Evolutionary conservation across 2,888 invertebrate genomes (phyloP), one percentile per base, ranked within the genome.

Genomic region (Ypsolopha scabrella): DNA sequence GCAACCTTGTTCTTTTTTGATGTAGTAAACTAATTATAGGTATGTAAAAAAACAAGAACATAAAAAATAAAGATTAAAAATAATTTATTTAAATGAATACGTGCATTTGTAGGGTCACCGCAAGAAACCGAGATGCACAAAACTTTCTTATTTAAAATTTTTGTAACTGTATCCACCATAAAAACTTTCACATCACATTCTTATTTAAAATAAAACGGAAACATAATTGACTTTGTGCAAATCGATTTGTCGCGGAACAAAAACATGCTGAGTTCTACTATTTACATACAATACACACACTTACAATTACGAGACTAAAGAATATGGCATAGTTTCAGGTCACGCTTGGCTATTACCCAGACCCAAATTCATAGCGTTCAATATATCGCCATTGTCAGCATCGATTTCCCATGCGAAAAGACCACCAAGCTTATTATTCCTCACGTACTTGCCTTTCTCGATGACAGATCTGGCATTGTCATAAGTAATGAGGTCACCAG

Each of bases 341-440:
- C 48, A 58, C 52, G 52, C 53, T 60, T 70, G 60, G 64, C 64
- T 75, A 55, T 86, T 86, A 0, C 86, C 86, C 4, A 86, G 67
- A 10, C 82, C 86, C 68, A 80, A 73, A 55, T 86, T 86, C 86
- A 86, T 86, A 6, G 82, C 82, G 56, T 86, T 86, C 49, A 83
- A 56, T 50, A 86, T 71, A 38, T 86, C 86, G 33, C 86, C 86
- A 58, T 85, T 86, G 55, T 86, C 86, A 0, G 86, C 86, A 47
- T 86, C 86, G 1, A 86, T 75, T 64, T 86, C 86, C 86, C 86
- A 86, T 7, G 86, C 78, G 53, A 86, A 86, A 7, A 86, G 58
- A 48, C 86, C 86, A 6, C 86, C 86, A 0, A 86, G 62, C 53
- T 85, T 86, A 56, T 86, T 85, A 56, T 77, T 79, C 57, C 85